Base-by-base conservation (phyloP, 2,797 vertebrate genomes). In the Melanotaenia parkinsoni region DNA sequence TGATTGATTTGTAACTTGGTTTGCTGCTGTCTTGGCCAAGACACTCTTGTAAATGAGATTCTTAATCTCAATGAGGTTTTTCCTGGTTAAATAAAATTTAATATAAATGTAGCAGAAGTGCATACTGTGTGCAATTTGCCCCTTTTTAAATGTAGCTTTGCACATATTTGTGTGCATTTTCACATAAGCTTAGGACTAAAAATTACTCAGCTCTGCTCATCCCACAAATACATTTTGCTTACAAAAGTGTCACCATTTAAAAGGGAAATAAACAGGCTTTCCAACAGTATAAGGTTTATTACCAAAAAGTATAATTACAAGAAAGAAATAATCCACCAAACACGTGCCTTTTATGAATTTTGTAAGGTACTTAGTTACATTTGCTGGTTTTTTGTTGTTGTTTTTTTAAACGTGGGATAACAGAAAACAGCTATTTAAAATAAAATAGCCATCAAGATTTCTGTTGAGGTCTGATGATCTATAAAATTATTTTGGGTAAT, bases 401-500 rank as follows among this genome's bases (percentile, higher is more conserved):
- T 32, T 67, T 20, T 32, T 12, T 61, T 58, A 45, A 63, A 30
- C 24, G 10, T 32, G 32, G 24, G 50, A 26, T 35, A n/a, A 40
- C 20, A 9, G 22, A 50, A 59, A 71, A n/a, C 4, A 63, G 54
- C 37, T 54, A 3, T 71, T 66, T 75, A 18, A 67, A 76, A 67
- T 58, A 64, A 59, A 79, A 70, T 43, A 67, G 24, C 22, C 50
- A 32, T 58, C n/a, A 14, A 26, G 37, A 12, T 24, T 57, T 26
- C 58, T 73, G 64, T 63, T 82, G 63, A 61, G 75, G 61, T 77
- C 61, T 79, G 64, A 56, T 90, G 79, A 76, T 24, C 64, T 77
- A 70, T 78, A 67, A 80, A 84, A 85, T 86, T 72, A 75, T 82
- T 80, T 83, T 60, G 2, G 1, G 30, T 32, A 33, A 58, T 68